Evolutionary conservation across 2,797 vertebrate genomes (phyloP), one percentile per base, ranked within the genome.

Genomic region (Gastrophryne carolinensis): DNA sequence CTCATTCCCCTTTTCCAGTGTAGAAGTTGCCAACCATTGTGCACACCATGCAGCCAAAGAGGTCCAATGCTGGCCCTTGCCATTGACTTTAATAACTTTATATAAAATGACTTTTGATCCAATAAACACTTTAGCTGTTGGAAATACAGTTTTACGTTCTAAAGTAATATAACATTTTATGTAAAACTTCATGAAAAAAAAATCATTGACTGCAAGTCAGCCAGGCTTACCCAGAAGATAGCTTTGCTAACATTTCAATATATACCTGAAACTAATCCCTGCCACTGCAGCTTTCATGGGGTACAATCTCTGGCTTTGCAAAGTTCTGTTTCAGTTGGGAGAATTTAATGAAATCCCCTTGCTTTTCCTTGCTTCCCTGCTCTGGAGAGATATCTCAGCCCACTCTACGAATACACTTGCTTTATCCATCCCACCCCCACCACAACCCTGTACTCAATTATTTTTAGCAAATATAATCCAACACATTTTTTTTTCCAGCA

Each of bases 391-490:
- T 78, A 78, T 71, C 75, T 66, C 60, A 47, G 21, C 75, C 68
- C 68, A 65, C 68, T 78, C 75, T 66, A 41, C 30, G 61, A 72
- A 72, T 65, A 66, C 61, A 72, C 60, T 66, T 35, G 17, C 60
- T 78, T 71, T 72, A 78, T 78, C 65, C 68, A 61, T 71, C 34
- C 65, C 23, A 39, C 62, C 68, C 52, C 62, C 68, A 72, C 75
- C 39, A 50, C n/a, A n/a, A n/a, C n/a, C n/a, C n/a, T n/a, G n/a
- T n/a, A 39, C 75, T 72, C 75, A 78, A 78, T 78, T 78, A 78
- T 78, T 78, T 78, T 78, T 66, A 72, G 68, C 63, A 78, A 78
- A 72, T 78, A 72, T 78, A 78, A 78, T 78, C 75, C 75, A 72
- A 78, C 75, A 68, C 75, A 78, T 78, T 78, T 77, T 75, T 73